Percentiles rank a stretch among this genome's conserved stretches.
These are phyloP conservation scores for Actinernus sp. DNA, from an alignment of 92 coral and sea anemone species.

Conservation along the genomic window DNA sequence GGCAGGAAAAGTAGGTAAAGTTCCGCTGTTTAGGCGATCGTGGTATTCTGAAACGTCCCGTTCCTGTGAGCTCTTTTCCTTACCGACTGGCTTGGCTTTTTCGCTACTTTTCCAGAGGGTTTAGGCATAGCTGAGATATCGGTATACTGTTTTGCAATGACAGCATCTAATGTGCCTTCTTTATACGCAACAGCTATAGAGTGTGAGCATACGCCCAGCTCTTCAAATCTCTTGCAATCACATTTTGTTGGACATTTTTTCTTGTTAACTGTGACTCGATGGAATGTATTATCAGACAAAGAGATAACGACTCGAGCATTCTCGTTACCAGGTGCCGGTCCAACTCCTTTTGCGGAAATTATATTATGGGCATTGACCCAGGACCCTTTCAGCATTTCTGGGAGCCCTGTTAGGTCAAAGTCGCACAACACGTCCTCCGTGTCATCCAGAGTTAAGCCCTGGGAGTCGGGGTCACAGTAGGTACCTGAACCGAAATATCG, in stretches of 20 bases:
- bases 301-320: slow-evolving; percentile 31
- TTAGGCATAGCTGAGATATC: slow-evolving; percentile 10
- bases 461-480: too few relatives aligned
- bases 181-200: slow-evolving; percentile 30
- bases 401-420: slow-evolving; percentile 32
- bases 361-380: slow-evolving; percentile 51
- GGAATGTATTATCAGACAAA: neutral
- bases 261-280: slow-evolving; percentile 15
- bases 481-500: too few relatives aligned
- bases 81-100: slow-evolving; percentile 4
- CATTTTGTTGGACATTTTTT: slow-evolving; percentile 29
- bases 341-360: slow-evolving; percentile 27
- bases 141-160: neutral
- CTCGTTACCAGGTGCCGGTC: slow-evolving; percentile 26
- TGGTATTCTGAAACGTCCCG: neutral
- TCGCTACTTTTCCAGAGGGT: slow-evolving; percentile 2
- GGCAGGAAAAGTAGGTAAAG: neutral
- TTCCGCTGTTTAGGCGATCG: neutral
- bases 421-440: slow-evolving; percentile 9
- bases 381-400: slow-evolving; percentile 25
- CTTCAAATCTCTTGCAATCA: slow-evolving; percentile 39
- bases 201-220: slow-evolving; percentile 32
- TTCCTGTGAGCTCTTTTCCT: neutral
- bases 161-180: slow-evolving; percentile 1
- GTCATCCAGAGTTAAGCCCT: too few relatives aligned